Conservation (phyloP, 1,140 invertebrate species). For the Dinoponera quadriceps region DNA sequence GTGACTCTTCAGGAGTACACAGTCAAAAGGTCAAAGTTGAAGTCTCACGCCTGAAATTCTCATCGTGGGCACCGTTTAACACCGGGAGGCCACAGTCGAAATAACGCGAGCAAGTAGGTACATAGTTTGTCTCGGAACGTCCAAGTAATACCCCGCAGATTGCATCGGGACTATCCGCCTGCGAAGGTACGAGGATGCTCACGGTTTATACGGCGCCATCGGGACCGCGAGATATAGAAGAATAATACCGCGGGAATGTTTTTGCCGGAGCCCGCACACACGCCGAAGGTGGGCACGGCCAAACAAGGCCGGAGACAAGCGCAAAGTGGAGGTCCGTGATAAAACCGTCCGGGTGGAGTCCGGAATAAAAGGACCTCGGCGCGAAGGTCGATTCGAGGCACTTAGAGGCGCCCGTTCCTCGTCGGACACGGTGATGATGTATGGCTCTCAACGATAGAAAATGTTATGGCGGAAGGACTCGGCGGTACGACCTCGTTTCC, state of each 20-base stretch:
- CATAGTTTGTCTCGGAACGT: too few species aligned
- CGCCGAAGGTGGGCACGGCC: conserved; percentile 33
- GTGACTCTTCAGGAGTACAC: too few species aligned
- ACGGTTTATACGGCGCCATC: conserved; percentile 9
- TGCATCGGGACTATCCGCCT: not conserved
- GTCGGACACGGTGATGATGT: conserved; percentile 81
- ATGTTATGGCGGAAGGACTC: conserved; percentile 69
- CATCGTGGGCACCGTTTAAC: too few species aligned
- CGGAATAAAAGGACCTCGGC: conserved; percentile 65
- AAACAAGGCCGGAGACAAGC: conserved; percentile 48
- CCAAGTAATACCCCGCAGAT: not conserved
- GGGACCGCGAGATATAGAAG: not conserved
- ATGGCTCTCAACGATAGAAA: conserved; percentile 77
- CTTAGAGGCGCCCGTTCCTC: conserved; percentile 76
- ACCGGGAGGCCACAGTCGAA: too few species aligned
- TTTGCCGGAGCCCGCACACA: not conserved
- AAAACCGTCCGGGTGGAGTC: conserved; percentile 65
- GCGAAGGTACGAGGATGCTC: not conserved
- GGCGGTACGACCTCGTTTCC: conserved; percentile 72
- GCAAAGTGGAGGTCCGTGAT: conserved; percentile 53
- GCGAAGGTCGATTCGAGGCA: conserved; percentile 77
- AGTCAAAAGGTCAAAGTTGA: too few species aligned
- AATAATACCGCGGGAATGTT: conserved; percentile 24
- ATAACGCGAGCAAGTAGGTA: too few species aligned
- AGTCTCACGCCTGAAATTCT: too few species aligned